These are phyloP conservation scores for Trachelipus rathkii DNA, from an alignment of 1,140 invertebrate species.

Conservation along the genomic window DNA sequence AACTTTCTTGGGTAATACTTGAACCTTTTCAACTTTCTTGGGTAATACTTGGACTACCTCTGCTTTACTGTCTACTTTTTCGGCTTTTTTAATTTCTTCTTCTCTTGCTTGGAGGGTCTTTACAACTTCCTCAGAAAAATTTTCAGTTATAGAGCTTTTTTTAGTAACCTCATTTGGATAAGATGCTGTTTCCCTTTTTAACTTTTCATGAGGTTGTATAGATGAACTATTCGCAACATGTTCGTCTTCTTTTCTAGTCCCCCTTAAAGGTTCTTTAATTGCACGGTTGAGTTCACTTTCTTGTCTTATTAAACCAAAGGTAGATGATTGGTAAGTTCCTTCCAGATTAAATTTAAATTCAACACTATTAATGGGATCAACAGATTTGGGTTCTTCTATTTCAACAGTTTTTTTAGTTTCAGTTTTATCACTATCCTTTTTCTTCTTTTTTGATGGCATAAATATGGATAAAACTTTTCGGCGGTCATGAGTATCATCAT, in stretches of 20 bases:
- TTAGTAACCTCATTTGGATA: conserved; percentile 28
- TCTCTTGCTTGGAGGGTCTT: conserved; percentile 15
- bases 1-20: too few relatives aligned
- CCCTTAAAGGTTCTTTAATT: conserved; percentile 35
- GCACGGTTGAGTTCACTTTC: conserved; percentile 36
- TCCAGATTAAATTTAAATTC: conserved; percentile 52
- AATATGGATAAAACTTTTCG: conserved; percentile 56
- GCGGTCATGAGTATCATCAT: conserved; percentile 54
- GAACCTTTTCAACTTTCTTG: conserved; percentile 12
- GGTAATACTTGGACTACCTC: not conserved
- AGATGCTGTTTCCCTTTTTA: conserved; percentile 34
- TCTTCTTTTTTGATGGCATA: conserved; percentile 53
- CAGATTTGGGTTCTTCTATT: conserved; percentile 31
- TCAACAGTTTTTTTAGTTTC: conserved; percentile 45
- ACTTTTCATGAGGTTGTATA: conserved; percentile 26
- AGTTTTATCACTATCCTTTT: conserved; percentile 47
- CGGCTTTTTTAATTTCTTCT: not conserved
- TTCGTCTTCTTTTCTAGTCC: conserved; percentile 20
- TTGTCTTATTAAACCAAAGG: conserved; percentile 43
- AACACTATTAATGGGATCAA: conserved; percentile 52
- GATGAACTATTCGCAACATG: not conserved
- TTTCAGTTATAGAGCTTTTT: conserved; percentile 6
- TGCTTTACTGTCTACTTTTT: conserved; percentile 6
- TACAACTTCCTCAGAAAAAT: conserved; percentile 14
- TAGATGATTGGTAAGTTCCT: conserved; percentile 46